Percentiles rank a stretch among this genome's conserved stretches.
phyloP scores from a whole-genome alignment of 1,140 invertebrate species.

The Hylyphantes graminicola region DNA sequence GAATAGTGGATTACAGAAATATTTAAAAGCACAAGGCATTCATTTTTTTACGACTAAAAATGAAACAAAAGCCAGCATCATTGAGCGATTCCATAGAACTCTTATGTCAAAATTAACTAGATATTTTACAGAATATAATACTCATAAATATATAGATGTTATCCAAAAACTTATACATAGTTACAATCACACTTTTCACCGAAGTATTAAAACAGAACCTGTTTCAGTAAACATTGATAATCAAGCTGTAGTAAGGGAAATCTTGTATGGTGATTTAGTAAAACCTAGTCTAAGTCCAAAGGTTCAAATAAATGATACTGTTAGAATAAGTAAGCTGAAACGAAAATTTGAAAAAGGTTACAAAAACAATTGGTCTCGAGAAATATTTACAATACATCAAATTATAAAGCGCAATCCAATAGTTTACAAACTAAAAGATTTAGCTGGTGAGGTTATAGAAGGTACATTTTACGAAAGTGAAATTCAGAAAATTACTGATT shows the following conservation, averaged over 20 bases:
- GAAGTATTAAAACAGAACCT: slow-evolving; percentile 67
- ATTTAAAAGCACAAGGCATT: slow-evolving; percentile 66
- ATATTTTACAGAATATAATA: slow-evolving; percentile 67
- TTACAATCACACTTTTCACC: slow-evolving; percentile 69
- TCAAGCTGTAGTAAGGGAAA: slow-evolving; percentile 41
- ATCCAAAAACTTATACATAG: slow-evolving; percentile 65
- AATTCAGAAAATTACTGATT: slow-evolving; percentile 21
- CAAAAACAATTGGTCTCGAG: slow-evolving; percentile 41
- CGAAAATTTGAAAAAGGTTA: slow-evolving; percentile 59
- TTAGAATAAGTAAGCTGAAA: slow-evolving; percentile 50
- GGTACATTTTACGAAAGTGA: slow-evolving; percentile 57
- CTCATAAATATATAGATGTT: slow-evolving; percentile 67
- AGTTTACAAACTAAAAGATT: slow-evolving; percentile 42
- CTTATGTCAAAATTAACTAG: slow-evolving; percentile 69
- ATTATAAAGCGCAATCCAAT: background rate
- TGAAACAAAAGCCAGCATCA: slow-evolving; percentile 68
- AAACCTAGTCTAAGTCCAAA: slow-evolving; percentile 10
- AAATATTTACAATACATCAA: slow-evolving; percentile 53
- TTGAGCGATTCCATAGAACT: slow-evolving; percentile 69
- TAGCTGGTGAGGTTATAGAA: slow-evolving; percentile 21
- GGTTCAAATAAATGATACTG: slow-evolving; percentile 65
- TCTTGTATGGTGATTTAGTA: slow-evolving; percentile 1
- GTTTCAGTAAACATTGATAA: slow-evolving; percentile 66
- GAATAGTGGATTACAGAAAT: slow-evolving; percentile 62
- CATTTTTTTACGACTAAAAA: slow-evolving; percentile 69